These are phyloP conservation scores for Harpagus bidentatus DNA, from an alignment of 2,113 vertebrate species.

Conservation along the genomic window DNA sequence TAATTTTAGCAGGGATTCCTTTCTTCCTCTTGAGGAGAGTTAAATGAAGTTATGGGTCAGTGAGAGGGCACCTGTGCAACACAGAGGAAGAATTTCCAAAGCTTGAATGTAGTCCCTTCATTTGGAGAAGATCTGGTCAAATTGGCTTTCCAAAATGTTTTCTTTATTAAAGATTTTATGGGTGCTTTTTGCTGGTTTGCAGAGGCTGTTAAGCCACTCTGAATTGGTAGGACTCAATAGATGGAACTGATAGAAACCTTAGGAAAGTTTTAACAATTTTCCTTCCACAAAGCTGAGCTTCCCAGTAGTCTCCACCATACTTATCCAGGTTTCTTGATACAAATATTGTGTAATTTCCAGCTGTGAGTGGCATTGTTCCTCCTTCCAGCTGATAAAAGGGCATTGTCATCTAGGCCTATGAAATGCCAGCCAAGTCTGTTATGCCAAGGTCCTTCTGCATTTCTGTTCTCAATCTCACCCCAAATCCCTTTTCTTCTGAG, in stretches of 20 bases:
- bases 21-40: conserved; percentile 54
- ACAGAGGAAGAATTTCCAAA: neutral
- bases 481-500: neutral
- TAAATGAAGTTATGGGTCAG: conserved; percentile 54
- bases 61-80: conserved; percentile 11
- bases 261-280: neutral
- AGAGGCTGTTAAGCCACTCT: neutral
- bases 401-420: neutral
- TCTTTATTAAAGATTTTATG: conserved; percentile 9
- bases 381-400: neutral
- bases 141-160: neutral
- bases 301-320: neutral
- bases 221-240: neutral
- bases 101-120: neutral
- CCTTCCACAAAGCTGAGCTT: neutral
- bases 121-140: neutral
- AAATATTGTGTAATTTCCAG: neutral
- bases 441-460: neutral
- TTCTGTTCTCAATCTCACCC: neutral
- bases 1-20: conserved; percentile 56
- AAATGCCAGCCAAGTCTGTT: neutral
- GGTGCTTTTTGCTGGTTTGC: neutral
- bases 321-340: neutral
- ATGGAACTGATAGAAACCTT: neutral
- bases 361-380: neutral